A percentile compares a stretch with the other conserved stretches of the same genome.
phyloP scores from a whole-genome alignment of 2,113 vertebrate species.

The Cryptomyrus ogoouensis region DNA sequence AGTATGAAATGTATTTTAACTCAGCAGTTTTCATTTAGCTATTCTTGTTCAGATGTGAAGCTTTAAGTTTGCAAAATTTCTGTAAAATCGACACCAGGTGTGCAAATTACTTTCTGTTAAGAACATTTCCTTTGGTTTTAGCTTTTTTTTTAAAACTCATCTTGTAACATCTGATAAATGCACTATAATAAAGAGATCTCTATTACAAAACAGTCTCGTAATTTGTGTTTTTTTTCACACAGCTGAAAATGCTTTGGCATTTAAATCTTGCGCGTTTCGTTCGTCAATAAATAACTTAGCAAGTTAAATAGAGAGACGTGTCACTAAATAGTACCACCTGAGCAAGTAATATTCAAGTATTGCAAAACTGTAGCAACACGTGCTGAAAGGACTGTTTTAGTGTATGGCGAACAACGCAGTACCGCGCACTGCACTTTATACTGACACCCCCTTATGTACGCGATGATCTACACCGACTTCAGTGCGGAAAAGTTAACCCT shows the following conservation, averaged over 20 bases:
- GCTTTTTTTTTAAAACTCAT: constrained; percentile 43
- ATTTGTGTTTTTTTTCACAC: background rate
- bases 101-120: constrained; percentile 38
- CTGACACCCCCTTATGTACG: background rate
- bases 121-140: constrained; percentile 36
- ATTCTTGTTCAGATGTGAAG: constrained; percentile 53
- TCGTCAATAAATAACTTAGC: background rate
- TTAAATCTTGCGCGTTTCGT: background rate
- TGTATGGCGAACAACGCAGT: background rate
- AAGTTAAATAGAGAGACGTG: background rate
- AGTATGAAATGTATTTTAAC: constrained; percentile 48
- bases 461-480: background rate
- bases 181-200: constrained; percentile 66
- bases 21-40: constrained; percentile 34
- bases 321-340: background rate
- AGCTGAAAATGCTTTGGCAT: background rate
- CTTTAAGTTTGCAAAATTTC: constrained; percentile 55
- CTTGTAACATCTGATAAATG: constrained; percentile 65
- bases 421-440: background rate
- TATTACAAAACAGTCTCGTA: constrained; percentile 45
- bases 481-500: background rate
- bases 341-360: background rate
- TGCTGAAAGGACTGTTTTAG: background rate
- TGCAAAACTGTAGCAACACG: background rate
- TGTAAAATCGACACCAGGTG: constrained; percentile 31